Evolutionary conservation across 2,888 invertebrate genomes (phyloP).

Genomic region (Trilocha varians): DNA sequence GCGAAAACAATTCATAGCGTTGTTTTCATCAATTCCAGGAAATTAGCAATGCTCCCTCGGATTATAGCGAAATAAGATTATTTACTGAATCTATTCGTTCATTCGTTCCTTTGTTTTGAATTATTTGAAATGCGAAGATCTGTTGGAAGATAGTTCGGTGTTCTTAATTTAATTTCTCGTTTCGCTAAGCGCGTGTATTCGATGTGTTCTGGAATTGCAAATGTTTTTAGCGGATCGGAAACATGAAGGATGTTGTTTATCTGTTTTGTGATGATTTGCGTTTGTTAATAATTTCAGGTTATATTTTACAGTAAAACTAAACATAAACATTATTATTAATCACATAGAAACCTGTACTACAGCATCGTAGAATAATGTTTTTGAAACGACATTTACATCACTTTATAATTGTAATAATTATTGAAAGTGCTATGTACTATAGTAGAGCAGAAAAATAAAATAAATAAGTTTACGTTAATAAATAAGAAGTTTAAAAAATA

Average conservation of each 20-base stretch:
- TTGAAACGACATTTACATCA: too few species aligned
- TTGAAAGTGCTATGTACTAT: too few species aligned
- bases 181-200: neutral
- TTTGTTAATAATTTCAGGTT: too few species aligned
- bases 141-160: constrained; percentile 15
- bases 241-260: too few species aligned
- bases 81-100: constrained; percentile 63
- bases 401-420: too few species aligned
- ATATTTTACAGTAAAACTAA: too few species aligned
- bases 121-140: constrained; percentile 21
- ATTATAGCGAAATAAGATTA: constrained; percentile 70
- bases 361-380: too few species aligned
- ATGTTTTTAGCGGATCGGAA: neutral
- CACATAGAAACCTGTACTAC: too few species aligned
- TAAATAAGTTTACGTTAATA: too few species aligned
- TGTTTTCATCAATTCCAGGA: constrained; percentile 63
- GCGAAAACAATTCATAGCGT: constrained; percentile 18
- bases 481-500: too few species aligned
- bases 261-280: neutral
- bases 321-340: too few species aligned
- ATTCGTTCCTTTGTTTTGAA: constrained; percentile 45
- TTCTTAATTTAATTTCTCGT: constrained; percentile 11
- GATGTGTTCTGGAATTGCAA: neutral
- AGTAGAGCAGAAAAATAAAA: too few species aligned
- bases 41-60: constrained; percentile 67